Base-by-base conservation (phyloP, 2,888 invertebrate species). In the Taphrorychus bicolor region DNA sequence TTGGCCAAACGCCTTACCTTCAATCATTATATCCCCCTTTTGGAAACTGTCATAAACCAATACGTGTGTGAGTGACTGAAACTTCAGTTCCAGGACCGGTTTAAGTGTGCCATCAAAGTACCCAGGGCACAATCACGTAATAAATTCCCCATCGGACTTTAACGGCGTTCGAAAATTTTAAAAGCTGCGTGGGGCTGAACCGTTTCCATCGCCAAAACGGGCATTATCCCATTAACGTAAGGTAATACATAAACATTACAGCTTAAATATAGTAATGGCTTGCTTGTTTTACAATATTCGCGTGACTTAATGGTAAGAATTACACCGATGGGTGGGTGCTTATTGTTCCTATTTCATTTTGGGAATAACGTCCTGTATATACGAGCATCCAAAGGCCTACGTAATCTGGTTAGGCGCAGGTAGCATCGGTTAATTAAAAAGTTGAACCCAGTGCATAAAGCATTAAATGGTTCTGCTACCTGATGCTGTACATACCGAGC, bases 301-400 rank as follows among this genome's bases (percentile, higher is more conserved):
- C 68, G 63, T 68, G 63, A 69, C 66, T 62, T 62, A 62, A 67
- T 67, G 59, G 66, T 32, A 60, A 66, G 59, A 54, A 57, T 63
- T 63, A 57, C 63, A 56, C 23, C 42, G 2, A 17, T 3, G 48
- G 42, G 63, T 63, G 57, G 54, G 48, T 22, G 53, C 53, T 53
- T 53, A 51, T 51, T 51, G 51, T 45, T 17, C 45, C 45, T 14
- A 45, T 45, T 16, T 45, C 17, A 45, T 45, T 45, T 45, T 14
- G 45, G 45, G 45, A 45, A 2, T 45, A n/a, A 45, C 16, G 5
- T 16, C 45, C 32, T 32, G 11, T 32, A 0, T 32, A 32, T 45
- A 16, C 45, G 17, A 17, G 32, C 11, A 32, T 5, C 11, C 32
- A 7, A 32, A 32, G 11, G n/a, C 11, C 9, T 45, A 14, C 16